Evolutionary conservation across 2,888 invertebrate species (phyloP).

Genomic region (Pocota personata): DNA sequence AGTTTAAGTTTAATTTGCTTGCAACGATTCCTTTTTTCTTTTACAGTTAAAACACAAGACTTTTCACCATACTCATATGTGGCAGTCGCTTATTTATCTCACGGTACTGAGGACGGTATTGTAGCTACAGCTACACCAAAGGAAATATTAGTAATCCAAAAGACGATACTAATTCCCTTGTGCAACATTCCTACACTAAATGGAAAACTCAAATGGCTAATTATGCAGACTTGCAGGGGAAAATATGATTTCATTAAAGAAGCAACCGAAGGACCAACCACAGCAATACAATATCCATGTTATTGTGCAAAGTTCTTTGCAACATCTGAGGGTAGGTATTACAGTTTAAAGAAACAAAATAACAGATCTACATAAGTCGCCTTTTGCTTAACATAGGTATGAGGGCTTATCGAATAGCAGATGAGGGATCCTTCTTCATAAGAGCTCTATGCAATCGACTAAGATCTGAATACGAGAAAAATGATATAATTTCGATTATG

Average conservation of each 20-base stretch:
- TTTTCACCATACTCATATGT: background rate
- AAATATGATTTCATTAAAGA: conserved; percentile 8
- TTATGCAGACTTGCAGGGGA: conserved; percentile 32
- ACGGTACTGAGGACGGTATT: conserved; percentile 2
- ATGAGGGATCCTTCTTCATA: conserved; percentile 1
- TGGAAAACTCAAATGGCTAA: conserved; percentile 44
- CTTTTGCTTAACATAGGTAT: background rate
- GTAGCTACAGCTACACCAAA: background rate
- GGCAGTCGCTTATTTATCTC: conserved; percentile 22
- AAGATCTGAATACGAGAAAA: background rate
- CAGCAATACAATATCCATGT: background rate
- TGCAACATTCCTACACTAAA: background rate
- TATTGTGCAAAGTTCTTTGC: conserved; percentile 39
- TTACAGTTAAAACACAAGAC: no score
- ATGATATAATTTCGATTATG: conserved; percentile 11
- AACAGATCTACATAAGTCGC: no score
- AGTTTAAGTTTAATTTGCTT: no score
- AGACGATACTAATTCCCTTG: conserved; percentile 16
- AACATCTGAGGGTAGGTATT: conserved; percentile 20
- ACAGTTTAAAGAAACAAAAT: background rate
- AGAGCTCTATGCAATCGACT: background rate
- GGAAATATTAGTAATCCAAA: conserved; percentile 3
- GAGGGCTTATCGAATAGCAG: background rate
- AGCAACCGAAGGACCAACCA: conserved; percentile 1
- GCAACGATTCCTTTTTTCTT: no score